phyloP scores from a whole-genome alignment of 2,888 invertebrate species.

The Chymomyza caudatula region DNA sequence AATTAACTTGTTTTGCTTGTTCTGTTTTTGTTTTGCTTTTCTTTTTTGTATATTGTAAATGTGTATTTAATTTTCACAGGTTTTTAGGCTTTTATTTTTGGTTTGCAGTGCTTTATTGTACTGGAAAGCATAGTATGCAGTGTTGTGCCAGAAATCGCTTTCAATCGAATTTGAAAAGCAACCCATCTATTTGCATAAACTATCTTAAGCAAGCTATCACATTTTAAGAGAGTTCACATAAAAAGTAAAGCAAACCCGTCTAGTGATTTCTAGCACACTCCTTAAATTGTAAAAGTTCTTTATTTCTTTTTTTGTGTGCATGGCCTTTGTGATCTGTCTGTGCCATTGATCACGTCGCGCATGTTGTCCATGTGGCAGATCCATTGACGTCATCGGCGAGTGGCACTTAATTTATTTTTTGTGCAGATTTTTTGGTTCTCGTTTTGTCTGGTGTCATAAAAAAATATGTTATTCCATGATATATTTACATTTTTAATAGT shows the following conservation, averaged over 20 bases:
- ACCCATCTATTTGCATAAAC: no score
- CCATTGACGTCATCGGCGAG: constrained; percentile 7
- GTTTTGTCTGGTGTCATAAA: not conserved
- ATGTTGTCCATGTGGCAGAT: not conserved
- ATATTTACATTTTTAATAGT: not conserved
- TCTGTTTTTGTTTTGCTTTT: not conserved
- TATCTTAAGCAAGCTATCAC: no score
- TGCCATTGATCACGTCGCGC: constrained; percentile 25
- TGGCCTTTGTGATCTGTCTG: not conserved
- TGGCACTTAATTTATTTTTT: constrained; percentile 3
- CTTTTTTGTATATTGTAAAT: not conserved
- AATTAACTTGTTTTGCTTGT: not conserved
- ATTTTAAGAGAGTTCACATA: no score
- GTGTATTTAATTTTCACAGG: not conserved
- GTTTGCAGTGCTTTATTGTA: no score
- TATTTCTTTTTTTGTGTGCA: not conserved
- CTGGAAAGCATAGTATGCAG: not conserved
- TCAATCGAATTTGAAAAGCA: no score
- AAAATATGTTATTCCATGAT: not conserved
- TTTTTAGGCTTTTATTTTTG: not conserved
- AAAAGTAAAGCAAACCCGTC: no score
- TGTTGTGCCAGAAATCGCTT: no score
- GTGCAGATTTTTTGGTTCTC: not conserved
- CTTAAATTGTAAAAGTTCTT: not conserved
- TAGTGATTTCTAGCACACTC: no score